Percentiles rank a stretch among this genome's conserved stretches.
Evolutionary conservation across 2,888 invertebrate genomes (phyloP).

Genomic region (Cosmorhoe ocellata): DNA sequence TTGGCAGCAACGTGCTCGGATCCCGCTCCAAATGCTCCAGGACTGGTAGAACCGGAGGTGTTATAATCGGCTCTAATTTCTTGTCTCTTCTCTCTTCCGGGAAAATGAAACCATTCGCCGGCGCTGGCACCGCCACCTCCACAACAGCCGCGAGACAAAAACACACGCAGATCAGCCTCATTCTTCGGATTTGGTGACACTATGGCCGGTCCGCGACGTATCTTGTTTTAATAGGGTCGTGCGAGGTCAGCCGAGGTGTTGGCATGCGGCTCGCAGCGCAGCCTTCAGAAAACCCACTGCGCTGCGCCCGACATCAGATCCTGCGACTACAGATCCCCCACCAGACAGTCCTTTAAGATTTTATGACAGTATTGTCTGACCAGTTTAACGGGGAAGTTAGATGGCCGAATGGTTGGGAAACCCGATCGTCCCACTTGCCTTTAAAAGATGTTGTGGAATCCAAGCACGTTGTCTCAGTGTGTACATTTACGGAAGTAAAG

Average conservation of each 20-base stretch:
- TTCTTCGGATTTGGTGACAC: conserved; percentile 63
- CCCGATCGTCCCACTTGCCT: conserved; percentile 50
- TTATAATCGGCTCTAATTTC: conserved; percentile 71
- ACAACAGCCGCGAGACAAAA: conserved; percentile 51
- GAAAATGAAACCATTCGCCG: conserved; percentile 66
- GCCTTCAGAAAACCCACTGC: conserved; percentile 83
- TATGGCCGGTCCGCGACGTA: conserved; percentile 62
- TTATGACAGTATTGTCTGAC: conserved; percentile 66
- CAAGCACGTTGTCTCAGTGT: conserved; percentile 39
- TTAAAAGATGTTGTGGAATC: conserved; percentile 36
- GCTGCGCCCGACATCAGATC: conserved; percentile 63
- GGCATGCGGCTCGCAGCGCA: conserved; percentile 81
- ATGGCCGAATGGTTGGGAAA: conserved; percentile 64
- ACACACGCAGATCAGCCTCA: conserved; percentile 66
- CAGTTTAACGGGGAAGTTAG: conserved; percentile 50
- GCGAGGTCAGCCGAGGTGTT: conserved; percentile 72
- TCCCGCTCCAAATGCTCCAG: conserved; percentile 77
- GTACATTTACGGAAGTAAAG: conserved; percentile 37
- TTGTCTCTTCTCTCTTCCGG: conserved; percentile 66
- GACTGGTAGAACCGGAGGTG: conserved; percentile 76
- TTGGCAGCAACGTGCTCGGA: conserved; percentile 71
- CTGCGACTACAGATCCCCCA: conserved; percentile 66
- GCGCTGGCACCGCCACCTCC: conserved; percentile 50
- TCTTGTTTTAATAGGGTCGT: conserved; percentile 79
- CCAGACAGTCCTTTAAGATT: conserved; percentile 57